These are phyloP conservation scores for Habroteleia sp. DNA, from an alignment of 2,888 invertebrate species.

Conservation along the genomic window DNA sequence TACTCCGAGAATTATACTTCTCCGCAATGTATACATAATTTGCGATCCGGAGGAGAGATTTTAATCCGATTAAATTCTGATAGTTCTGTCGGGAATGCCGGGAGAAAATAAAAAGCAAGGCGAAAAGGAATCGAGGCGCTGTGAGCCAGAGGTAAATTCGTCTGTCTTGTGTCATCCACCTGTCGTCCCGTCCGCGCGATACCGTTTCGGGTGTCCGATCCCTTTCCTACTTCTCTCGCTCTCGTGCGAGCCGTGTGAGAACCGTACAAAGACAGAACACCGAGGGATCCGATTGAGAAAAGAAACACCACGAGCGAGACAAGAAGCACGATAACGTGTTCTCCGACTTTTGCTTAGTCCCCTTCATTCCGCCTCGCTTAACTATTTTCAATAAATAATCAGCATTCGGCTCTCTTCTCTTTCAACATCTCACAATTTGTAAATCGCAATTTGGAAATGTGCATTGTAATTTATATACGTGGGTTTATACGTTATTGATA, in stretches of 20 bases:
- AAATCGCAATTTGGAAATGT: too few relatives aligned
- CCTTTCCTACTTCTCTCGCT: slow-evolving; percentile 52
- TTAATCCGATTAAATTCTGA: slow-evolving; percentile 64
- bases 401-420: neutral
- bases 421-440: neutral
- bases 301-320: slow-evolving; percentile 48
- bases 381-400: slow-evolving; percentile 46
- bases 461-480: too few relatives aligned
- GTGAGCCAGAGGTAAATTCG: slow-evolving; percentile 53
- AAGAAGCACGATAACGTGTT: slow-evolving; percentile 50
- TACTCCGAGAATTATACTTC: slow-evolving; percentile 53
- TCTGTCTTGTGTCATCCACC: slow-evolving; percentile 64
- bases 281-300: slow-evolving; percentile 50
- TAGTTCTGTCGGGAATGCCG: slow-evolving; percentile 57
- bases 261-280: slow-evolving; percentile 51
- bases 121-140: slow-evolving; percentile 19
- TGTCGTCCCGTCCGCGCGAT: slow-evolving; percentile 62
- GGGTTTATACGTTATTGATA: too few relatives aligned
- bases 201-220: slow-evolving; percentile 62
- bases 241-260: slow-evolving; percentile 54
- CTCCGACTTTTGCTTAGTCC: slow-evolving; percentile 40
- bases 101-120: slow-evolving; percentile 48
- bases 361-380: slow-evolving; percentile 34
- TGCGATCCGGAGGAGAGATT: slow-evolving; percentile 59
- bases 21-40: slow-evolving; percentile 59